These are phyloP conservation scores for Melanaphis sacchari DNA, from an alignment of 1,140 invertebrate species.

Conservation along the genomic window DNA sequence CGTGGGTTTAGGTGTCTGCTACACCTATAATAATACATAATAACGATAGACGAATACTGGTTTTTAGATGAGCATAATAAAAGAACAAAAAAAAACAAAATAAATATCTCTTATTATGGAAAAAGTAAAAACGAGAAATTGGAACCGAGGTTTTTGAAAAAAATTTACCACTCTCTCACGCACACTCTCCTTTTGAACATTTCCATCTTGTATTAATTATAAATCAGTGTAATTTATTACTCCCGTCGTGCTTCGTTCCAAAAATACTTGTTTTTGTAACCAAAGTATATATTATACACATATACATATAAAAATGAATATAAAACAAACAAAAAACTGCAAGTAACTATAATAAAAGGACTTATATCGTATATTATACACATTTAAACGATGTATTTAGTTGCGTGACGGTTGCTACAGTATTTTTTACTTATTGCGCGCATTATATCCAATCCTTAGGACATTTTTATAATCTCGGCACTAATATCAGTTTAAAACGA, in stretches of 20 bases:
- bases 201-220: constrained; percentile 38
- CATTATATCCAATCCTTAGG: constrained; percentile 4
- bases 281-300: neutral
- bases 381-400: constrained; percentile 3
- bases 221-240: constrained; percentile 39
- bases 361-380: neutral
- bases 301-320: constrained; percentile 2
- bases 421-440: neutral
- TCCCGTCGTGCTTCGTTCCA: neutral
- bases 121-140: neutral
- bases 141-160: neutral
- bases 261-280: neutral
- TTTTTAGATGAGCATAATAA: neutral
- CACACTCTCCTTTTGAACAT: neutral
- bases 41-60: neutral
- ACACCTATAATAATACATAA: neutral
- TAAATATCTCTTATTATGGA: neutral
- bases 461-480: constrained; percentile 19
- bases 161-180: neutral
- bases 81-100: neutral
- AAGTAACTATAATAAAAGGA: constrained; percentile 25
- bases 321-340: neutral
- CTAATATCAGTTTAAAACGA: constrained; percentile 11
- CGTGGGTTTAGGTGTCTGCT: neutral
- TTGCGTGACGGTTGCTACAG: neutral